Evolutionary conservation across 1,140 invertebrate species (phyloP).

Genomic region (Hermetia illucens): DNA sequence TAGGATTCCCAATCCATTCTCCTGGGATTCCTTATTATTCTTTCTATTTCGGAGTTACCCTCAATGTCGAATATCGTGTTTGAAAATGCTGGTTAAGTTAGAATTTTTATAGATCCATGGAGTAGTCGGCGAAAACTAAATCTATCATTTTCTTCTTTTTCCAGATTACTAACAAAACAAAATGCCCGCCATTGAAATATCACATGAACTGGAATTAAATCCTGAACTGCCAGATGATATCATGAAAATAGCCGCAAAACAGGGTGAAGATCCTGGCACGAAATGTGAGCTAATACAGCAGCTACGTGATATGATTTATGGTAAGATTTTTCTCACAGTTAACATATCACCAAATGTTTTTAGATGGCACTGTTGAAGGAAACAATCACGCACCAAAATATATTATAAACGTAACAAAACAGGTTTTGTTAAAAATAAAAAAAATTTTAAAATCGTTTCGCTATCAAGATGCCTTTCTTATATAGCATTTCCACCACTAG

Average conservation of each 20-base stretch:
- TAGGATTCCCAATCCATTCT: too few relatives aligned
- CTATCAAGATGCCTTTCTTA: not conserved
- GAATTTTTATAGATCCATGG: too few relatives aligned
- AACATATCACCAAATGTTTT: slow-evolving; percentile 1
- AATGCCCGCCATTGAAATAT: slow-evolving; percentile 18
- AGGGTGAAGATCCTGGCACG: slow-evolving; percentile 39
- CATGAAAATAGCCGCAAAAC: slow-evolving; percentile 17
- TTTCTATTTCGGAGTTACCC: too few relatives aligned
- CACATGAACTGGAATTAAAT: slow-evolving; percentile 12
- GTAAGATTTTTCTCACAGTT: slow-evolving; percentile 39
- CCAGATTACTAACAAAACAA: slow-evolving; percentile 10
- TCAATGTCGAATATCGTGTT: too few relatives aligned
- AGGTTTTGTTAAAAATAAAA: not conserved
- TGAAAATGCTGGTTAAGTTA: too few relatives aligned
- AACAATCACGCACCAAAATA: not conserved
- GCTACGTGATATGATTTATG: slow-evolving; percentile 59
- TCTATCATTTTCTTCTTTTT: slow-evolving; percentile 2
- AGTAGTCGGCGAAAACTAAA: too few relatives aligned
- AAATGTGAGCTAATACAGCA: slow-evolving; percentile 37
- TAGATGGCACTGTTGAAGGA: too few relatives aligned
- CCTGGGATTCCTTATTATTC: too few relatives aligned
- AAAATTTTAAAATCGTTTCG: slow-evolving; percentile 3
- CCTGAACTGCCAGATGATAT: slow-evolving; percentile 22
- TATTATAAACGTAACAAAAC: not conserved
- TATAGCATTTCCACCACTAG: too few relatives aligned